These are phyloP conservation scores for Entomobrya proxima DNA, from an alignment of 2,888 invertebrate genomes.

Conservation along the genomic window DNA sequence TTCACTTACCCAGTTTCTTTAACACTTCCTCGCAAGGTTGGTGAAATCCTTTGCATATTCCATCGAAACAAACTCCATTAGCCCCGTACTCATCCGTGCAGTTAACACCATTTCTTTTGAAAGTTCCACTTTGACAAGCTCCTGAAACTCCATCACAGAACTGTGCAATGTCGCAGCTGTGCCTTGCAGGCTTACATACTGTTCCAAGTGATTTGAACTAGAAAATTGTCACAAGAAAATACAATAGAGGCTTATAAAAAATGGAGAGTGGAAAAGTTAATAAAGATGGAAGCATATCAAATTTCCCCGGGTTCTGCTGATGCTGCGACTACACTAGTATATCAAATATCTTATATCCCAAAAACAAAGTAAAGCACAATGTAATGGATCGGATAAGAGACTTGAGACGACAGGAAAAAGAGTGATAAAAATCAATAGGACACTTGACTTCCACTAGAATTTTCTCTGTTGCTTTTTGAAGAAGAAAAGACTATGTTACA, in stretches of 20 bases:
- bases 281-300: conserved; percentile 50
- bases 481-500: conserved; percentile 9
- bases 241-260: background rate
- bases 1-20: conserved; percentile 57
- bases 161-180: conserved; percentile 98
- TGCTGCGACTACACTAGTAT: background rate
- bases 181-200: conserved; percentile 89
- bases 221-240: conserved; percentile 39
- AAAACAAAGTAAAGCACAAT: conserved; percentile 48
- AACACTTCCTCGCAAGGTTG: conserved; percentile 66
- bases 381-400: conserved; percentile 55
- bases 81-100: conserved; percentile 81
- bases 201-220: conserved; percentile 86
- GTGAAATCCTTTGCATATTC: conserved; percentile 82
- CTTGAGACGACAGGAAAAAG: conserved; percentile 56
- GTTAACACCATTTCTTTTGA: conserved; percentile 93
- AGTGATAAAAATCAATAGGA: conserved; percentile 60
- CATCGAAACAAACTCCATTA: conserved; percentile 91
- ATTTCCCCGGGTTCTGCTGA: conserved; percentile 33
- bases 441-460: conserved; percentile 51
- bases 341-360: conserved; percentile 19
- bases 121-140: conserved; percentile 91
- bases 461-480: conserved; percentile 30
- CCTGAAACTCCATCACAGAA: conserved; percentile 93
- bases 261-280: conserved; percentile 1